Conservation (phyloP, 2,888 invertebrate genomes). For the Chromoteleia sp. region DNA sequence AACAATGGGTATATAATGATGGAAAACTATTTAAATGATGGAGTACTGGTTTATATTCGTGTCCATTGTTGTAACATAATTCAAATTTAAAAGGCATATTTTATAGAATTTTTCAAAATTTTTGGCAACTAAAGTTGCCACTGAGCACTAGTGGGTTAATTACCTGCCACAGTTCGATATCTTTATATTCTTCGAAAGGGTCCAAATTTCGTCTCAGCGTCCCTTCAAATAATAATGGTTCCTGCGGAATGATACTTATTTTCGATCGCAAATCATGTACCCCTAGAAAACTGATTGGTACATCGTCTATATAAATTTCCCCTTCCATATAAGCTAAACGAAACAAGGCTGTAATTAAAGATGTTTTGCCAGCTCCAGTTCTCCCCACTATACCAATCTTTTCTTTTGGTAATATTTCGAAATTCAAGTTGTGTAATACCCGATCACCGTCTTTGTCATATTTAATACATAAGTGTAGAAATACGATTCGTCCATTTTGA, state of each 20-base stretch:
- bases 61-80: too few species aligned
- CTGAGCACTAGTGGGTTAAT: too few species aligned
- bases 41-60: too few species aligned
- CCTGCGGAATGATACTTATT: constrained; percentile 88
- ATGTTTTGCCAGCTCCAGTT: constrained; percentile 89
- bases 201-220: constrained; percentile 88
- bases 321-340: constrained; percentile 89
- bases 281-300: constrained; percentile 87
- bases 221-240: constrained; percentile 86
- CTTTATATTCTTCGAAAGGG: constrained; percentile 87
- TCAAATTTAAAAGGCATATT: too few species aligned
- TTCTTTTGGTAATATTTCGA: constrained; percentile 86
- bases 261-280: constrained; percentile 87
- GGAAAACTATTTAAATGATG: too few species aligned
- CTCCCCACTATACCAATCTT: constrained; percentile 89
- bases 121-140: too few species aligned
- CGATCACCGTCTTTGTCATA: constrained; percentile 83
- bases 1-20: too few species aligned
- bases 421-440: constrained; percentile 86
- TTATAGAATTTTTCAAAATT: too few species aligned
- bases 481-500: constrained; percentile 85
- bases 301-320: constrained; percentile 89
- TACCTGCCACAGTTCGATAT: constrained; percentile 85
- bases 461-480: constrained; percentile 85
- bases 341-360: constrained; percentile 89